These are phyloP conservation scores for Piaya cayana DNA, from an alignment of 2,113 vertebrate species.

Conservation along the genomic window DNA sequence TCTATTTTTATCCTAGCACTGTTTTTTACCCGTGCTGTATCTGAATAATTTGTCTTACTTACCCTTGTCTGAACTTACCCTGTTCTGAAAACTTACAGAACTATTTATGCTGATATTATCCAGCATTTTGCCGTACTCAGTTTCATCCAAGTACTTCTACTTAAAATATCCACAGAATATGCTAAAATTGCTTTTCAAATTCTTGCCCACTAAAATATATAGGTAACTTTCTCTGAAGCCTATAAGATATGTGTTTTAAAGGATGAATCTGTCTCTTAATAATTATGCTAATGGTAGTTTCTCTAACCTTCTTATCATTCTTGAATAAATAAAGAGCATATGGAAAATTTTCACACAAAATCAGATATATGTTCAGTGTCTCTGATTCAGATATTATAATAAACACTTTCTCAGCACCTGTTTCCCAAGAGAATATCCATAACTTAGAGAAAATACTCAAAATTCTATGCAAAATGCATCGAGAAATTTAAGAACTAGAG, in stretches of 20 bases:
- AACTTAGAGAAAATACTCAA: not conserved
- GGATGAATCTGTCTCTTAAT: not conserved
- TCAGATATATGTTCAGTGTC: not conserved
- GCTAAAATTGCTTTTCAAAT: not conserved
- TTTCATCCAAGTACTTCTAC: not conserved
- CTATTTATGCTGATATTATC: not conserved
- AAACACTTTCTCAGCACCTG: not conserved
- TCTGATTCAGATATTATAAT: not conserved
- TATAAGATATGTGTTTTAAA: rapidly evolving
- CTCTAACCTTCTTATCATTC: not conserved
- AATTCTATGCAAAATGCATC: not conserved
- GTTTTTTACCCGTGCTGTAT: not conserved
- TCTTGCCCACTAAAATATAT: not conserved
- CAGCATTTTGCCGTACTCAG: not conserved
- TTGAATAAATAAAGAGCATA: not conserved
- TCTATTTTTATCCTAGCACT: not conserved
- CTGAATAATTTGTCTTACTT: not conserved
- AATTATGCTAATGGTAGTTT: not conserved
- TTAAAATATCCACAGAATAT: not conserved
- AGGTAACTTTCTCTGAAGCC: not conserved
- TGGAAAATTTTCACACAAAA: not conserved
- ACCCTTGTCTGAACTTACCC: not conserved
- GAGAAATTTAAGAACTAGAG: not conserved
- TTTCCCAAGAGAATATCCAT: not conserved
- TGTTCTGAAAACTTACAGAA: not conserved